Conservation (phyloP, 2,113 vertebrate genomes). For the Nycticryphes semicollaris region DNA sequence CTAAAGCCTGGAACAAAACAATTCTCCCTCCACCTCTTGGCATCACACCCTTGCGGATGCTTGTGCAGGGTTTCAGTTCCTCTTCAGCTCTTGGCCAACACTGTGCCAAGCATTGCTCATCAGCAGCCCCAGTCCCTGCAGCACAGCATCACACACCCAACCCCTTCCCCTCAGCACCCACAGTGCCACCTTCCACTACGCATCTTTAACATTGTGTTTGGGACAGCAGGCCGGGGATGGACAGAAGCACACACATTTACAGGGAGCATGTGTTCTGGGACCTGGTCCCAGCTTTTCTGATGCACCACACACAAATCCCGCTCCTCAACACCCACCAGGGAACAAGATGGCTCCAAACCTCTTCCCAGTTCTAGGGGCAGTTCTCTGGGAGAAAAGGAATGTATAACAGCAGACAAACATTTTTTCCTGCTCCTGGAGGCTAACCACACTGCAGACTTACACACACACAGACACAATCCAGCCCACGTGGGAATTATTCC, state of each 20-base stretch:
- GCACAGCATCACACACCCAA: background rate
- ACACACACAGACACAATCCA: background rate
- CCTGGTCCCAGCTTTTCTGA: background rate
- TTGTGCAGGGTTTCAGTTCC: constrained; percentile 33
- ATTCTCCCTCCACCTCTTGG: background rate
- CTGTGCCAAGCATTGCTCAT: background rate
- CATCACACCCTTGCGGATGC: background rate
- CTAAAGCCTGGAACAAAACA: background rate
- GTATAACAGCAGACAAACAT: constrained; percentile 14
- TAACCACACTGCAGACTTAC: constrained; percentile 16
- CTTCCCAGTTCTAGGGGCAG: constrained; percentile 23
- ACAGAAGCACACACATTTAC: background rate
- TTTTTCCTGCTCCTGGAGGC: constrained; percentile 5
- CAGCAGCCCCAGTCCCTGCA: background rate
- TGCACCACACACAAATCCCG: background rate
- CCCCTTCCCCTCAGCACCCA: background rate
- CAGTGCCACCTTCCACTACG: background rate
- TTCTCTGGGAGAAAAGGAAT: constrained; percentile 34
- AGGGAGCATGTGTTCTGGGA: background rate
- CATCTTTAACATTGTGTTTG: background rate
- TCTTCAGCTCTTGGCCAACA: background rate
- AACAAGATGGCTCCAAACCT: constrained; percentile 15
- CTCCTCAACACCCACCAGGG: background rate
- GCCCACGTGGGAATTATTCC: background rate
- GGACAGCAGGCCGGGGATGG: background rate